Base-by-base conservation (phyloP, 2,113 vertebrate species). In the Cygnus atratus region DNA sequence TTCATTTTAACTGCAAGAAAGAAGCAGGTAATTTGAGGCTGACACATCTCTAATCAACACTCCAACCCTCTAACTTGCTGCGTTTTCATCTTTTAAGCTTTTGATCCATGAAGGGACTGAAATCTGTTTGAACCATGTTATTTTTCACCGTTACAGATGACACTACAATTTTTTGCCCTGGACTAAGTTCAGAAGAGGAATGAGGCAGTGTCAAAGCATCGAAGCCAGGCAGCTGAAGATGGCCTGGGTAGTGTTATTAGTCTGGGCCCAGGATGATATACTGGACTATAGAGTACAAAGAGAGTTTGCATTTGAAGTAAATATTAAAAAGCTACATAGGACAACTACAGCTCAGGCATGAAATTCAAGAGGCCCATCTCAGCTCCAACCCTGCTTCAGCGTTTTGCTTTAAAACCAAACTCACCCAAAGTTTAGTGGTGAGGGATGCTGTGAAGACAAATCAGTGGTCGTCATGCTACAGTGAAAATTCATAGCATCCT, bases 101-200 rank as follows among this genome's bases (percentile, higher is more conserved):
- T 96, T 95, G 83, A 96, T 88, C 68, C 52, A 72, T 41, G 73
- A 95, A 94, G 33, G 46, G 29, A 79, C 35, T 3, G 2, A 92
- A 93, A 76, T 86, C 43, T 78, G 31, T 90, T 88, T 92, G 83
- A 95, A 96, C 22, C 8, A 87, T 79, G 84, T 84, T 84, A 68
- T 90, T 95, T 96, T 90, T 88, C 57, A 82, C 17, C 1, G 1
- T 10, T 87, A 61, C 80, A 62, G 92, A 72, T 78, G 77, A 68
- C 61, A 54, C 46, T 54, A 87, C 35, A 79, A 22, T 73, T 94
- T 94, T 88, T 81, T 82, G 21, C 39, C n/a, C n/a, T 3, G 7
- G 48, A 83, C 28, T 54, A 58, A 84, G 58, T 76, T 92, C 54
- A 73, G 72, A 88, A 73, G 54, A 92, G 35, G 46, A 94, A 90